Evolutionary conservation across 2,113 vertebrate genomes (phyloP).

Genomic region (Typhlomys cinereus): DNA sequence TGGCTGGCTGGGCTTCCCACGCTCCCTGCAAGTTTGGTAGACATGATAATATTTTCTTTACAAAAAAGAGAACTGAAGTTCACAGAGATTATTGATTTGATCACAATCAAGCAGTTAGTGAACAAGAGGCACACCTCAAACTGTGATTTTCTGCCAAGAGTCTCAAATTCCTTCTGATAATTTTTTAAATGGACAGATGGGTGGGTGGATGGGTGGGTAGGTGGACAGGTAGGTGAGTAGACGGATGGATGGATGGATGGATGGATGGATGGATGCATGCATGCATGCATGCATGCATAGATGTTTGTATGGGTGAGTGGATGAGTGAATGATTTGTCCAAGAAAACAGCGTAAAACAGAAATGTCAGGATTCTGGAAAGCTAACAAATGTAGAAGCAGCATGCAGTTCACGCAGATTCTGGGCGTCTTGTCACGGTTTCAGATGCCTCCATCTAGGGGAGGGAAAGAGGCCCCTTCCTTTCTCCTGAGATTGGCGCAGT

Average conservation of each 20-base stretch:
- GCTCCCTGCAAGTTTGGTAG: neutral
- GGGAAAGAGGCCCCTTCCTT: rapidly evolving
- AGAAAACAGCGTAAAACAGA: neutral
- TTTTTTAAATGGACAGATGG: neutral
- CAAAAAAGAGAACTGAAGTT: neutral
- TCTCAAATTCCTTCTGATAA: neutral
- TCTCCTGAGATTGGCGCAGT: neutral
- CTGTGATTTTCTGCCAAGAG: neutral
- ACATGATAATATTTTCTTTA: neutral
- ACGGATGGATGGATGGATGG: too few relatives aligned
- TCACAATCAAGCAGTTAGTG: too few relatives aligned
- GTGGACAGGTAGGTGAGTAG: too few relatives aligned
- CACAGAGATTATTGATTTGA: neutral
- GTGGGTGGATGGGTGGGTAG: neutral
- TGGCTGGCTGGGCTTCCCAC: neutral
- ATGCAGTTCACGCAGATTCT: neutral
- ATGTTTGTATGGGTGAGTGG: too few relatives aligned
- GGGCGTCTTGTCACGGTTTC: neutral
- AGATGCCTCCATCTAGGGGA: neutral
- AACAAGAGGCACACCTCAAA: neutral
- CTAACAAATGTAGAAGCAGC: neutral
- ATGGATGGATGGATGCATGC: too few relatives aligned
- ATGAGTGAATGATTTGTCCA: neutral
- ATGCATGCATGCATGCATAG: too few relatives aligned
- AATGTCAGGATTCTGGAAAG: neutral